Base-by-base conservation (phyloP, 2,113 vertebrate species). In the Paralichthys olivaceus region DNA sequence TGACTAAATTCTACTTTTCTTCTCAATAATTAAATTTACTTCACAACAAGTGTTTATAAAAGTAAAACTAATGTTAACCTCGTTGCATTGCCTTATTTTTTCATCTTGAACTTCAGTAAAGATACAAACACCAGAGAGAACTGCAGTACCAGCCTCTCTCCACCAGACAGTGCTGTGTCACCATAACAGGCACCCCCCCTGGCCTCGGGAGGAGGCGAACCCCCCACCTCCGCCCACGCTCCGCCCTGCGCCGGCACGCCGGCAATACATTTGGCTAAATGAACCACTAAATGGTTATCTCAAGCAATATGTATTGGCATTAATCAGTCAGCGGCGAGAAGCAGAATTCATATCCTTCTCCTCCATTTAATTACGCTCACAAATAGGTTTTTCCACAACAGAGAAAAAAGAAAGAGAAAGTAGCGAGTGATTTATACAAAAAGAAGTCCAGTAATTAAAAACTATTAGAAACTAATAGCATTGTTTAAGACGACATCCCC, bases 241-340 rank as follows among this genome's bases (percentile, higher is more conserved):
- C 81, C 47, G 11, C 70, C 79, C 80, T 53, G 32, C 29, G 58
- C 93, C 93, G 94, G 95, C 95, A 96, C 94, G 94, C 95, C 93
- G 95, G 96, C 96, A 96, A 97, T 98, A 97, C 95, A 97, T 97
- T 96, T 97, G 96, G 95, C 96, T 96, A 97, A 98, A 97, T 98
- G 96, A 99, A 97, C 94, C 96, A 95, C 96, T 97, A 97, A 99
- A 98, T 97, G 97, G 96, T 96, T 97, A 96, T 98, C 96, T 97
- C 95, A 96, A 97, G 96, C 97, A 97, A 98, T 98, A 97, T 96
- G 96, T 96, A 97, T 96, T 95, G 96, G 95, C 96, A 98, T 98
- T 97, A 97, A 98, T 99, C 97, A 98, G 95, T 95, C 93, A 92
- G 95, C 96, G 60, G 93, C 95, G 94, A 94, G 95, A 53, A 95